phyloP scores from a whole-genome alignment of 2,797 vertebrate species.

The Oreortyx pictus region DNA sequence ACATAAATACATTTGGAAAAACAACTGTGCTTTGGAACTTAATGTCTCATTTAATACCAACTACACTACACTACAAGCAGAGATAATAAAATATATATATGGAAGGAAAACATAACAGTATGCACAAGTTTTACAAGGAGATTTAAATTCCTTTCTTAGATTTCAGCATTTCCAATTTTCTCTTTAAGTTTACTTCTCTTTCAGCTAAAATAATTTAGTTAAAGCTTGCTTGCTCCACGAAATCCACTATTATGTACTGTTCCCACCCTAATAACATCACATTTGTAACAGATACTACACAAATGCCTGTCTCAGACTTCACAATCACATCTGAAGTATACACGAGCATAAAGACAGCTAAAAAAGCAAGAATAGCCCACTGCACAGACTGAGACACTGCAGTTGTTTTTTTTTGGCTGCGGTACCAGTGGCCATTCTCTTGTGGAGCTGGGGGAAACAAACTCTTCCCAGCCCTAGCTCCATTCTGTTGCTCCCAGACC shows the following conservation, averaged over 20 bases:
- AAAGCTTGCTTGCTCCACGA: neutral
- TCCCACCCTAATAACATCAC: neutral
- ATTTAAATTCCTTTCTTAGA: neutral
- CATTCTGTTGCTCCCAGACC: neutral
- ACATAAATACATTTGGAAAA: conserved; percentile 14
- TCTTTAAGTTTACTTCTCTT: neutral
- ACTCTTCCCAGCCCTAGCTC: neutral
- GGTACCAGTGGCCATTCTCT: neutral
- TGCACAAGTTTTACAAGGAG: neutral
- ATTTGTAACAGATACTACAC: neutral
- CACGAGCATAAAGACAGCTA: rapidly evolving
- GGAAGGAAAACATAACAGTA: neutral
- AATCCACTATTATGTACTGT: neutral
- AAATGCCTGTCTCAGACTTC: neutral
- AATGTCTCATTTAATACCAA: conserved; percentile 24
- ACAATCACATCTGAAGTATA: neutral
- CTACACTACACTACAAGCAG: neutral
- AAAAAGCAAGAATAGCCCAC: neutral
- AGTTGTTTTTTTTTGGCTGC: neutral
- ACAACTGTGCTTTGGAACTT: conserved; percentile 37
- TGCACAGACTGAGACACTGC: rapidly evolving
- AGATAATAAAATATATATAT: neutral
- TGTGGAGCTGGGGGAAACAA: neutral
- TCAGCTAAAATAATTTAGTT: neutral
- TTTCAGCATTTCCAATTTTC: neutral